Conservation (phyloP, 2,888 invertebrate species). For the Lycia hirtaria region DNA sequence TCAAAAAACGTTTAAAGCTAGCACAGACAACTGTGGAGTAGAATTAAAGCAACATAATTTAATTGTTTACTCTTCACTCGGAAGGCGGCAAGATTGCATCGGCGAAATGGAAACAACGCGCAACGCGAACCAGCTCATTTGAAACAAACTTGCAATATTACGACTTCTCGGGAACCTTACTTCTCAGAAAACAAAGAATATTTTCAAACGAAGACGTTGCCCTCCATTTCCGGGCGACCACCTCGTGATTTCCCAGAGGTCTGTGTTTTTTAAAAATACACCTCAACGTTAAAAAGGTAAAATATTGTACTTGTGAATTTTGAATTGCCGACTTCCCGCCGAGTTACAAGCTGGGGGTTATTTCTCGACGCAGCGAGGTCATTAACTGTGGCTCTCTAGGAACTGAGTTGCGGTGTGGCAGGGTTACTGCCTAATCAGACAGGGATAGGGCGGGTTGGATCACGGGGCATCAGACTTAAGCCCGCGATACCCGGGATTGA, state of each 20-base stretch:
- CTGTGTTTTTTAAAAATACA: conserved; percentile 75
- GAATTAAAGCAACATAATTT: conserved; percentile 33
- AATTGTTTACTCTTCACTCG: conserved; percentile 55
- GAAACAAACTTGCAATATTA: conserved; percentile 50
- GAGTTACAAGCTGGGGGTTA: conserved; percentile 54
- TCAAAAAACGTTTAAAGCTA: conserved; percentile 4
- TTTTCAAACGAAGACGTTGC: conserved; percentile 52
- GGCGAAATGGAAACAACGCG: conserved; percentile 51
- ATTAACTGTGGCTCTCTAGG: conserved; percentile 49
- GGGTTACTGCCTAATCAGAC: conserved; percentile 52
- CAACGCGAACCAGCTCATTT: conserved; percentile 55
- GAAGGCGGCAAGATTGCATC: conserved; percentile 61
- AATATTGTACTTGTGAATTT: conserved; percentile 70
- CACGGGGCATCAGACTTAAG: conserved; percentile 42
- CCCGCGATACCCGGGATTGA: conserved; percentile 30
- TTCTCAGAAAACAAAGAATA: conserved; percentile 54
- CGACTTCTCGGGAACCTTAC: conserved; percentile 41
- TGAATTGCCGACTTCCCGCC: conserved; percentile 57
- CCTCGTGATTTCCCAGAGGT: conserved; percentile 80
- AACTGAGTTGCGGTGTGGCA: conserved; percentile 26
- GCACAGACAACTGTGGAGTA: background rate
- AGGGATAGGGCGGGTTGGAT: conserved; percentile 50
- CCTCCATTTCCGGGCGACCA: conserved; percentile 56
- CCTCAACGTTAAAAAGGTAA: conserved; percentile 69
- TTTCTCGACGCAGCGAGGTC: conserved; percentile 54